phyloP scores from a whole-genome alignment of 2,888 invertebrate species.

The Volucella inflata region DNA sequence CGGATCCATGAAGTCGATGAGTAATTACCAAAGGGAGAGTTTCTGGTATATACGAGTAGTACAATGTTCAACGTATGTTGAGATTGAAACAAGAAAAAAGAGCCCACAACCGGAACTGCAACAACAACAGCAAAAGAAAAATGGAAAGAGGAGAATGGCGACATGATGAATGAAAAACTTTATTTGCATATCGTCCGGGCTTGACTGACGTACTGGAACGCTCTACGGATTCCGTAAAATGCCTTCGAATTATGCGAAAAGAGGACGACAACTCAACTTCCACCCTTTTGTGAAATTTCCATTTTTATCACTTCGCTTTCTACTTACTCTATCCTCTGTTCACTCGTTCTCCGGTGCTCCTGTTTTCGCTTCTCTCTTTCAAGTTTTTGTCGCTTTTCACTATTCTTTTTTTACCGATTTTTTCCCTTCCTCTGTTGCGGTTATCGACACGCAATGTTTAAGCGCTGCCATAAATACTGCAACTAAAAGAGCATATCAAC shows the following conservation, averaged over 20 bases:
- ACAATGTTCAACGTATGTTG: neutral
- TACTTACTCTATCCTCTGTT: neutral
- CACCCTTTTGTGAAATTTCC: constrained; percentile 48
- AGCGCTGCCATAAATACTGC: constrained; percentile 49
- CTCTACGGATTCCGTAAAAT: neutral
- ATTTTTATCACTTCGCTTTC: constrained; percentile 65
- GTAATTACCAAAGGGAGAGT: constrained; percentile 41
- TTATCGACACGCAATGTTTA: constrained; percentile 64
- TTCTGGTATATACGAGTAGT: too few species aligned
- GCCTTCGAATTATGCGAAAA: neutral
- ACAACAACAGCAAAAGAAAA: constrained; percentile 16
- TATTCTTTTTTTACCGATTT: neutral
- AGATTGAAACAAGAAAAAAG: neutral
- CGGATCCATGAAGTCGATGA: constrained; percentile 38
- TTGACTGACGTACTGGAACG: neutral
- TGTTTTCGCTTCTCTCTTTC: too few species aligned
- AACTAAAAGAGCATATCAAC: constrained; percentile 13
- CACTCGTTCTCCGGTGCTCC: neutral
- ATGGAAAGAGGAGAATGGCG: constrained; percentile 29
- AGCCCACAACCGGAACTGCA: constrained; percentile 7
- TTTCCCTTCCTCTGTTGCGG: constrained; percentile 40
- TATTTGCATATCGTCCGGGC: constrained; percentile 46
- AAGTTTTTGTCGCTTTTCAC: constrained; percentile 12
- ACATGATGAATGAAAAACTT: neutral
- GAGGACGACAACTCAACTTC: constrained; percentile 32